Evolutionary conservation across 2,888 invertebrate genomes (phyloP), one percentile per base, ranked within the genome.

Genomic region (Xylota sylvarum): DNA sequence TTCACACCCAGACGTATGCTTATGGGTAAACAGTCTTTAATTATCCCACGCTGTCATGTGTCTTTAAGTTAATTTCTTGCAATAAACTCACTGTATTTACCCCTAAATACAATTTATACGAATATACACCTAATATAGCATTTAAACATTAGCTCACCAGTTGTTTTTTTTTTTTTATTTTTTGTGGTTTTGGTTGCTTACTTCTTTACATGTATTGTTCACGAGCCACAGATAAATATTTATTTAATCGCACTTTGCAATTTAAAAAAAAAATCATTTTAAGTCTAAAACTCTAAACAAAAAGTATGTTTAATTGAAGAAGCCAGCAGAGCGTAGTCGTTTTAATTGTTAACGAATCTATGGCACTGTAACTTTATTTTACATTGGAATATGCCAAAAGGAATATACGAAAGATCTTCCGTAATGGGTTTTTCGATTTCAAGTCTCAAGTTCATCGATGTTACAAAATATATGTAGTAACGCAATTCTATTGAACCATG

Each of bases 341-440:
- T 58, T 58, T 58, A 35, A 58, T 58, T 58, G 56, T 35, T 58
- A 17, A 58, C 35, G 35, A 35, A 58, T 58, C 17, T 37, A 9
- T 56, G 35, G 56, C 9, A 46, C 46, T 46, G 52, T 27, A 23
- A 52, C 50, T 19, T 50, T 19, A 5, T 43, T 43, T 43, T 43
- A 43, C 48, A 19, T 50, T 27, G 52, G n/a, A 27, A 23, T 5
- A n/a, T 40, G 4, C 4, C 40, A 40, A n/a, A n/a, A 10, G 12
- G 12, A 52, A 27, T 12, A 2, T 12, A 52, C n/a, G 4, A 52
- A n/a, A 23, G n/a, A 10, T 52, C 27, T 52, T 52, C 27, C n/a
- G n/a, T 52, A 23, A 52, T 23, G 27, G 52, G 12, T 52, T 52
- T 27, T 52, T 27, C 52, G 52, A 27, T 52, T 52, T 52, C 52